Conservation (phyloP, 2,888 invertebrate genomes). For the Torymus auratus region DNA sequence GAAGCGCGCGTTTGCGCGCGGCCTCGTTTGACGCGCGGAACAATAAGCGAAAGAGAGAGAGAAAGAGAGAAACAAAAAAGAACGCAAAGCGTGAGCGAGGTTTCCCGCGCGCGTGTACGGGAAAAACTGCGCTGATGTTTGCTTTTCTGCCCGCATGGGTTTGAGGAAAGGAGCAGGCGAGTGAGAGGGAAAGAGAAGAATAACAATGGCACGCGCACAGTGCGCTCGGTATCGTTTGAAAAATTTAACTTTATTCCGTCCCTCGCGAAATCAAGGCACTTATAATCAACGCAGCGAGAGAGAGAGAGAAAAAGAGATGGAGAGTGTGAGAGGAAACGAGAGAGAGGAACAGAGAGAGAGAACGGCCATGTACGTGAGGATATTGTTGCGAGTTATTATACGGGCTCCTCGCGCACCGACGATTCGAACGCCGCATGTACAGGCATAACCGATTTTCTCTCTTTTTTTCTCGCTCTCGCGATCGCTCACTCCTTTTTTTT, state of each 20-base stretch:
- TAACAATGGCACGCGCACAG: background rate
- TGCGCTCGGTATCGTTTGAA: constrained; percentile 37
- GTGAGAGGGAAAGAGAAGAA: background rate
- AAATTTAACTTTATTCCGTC: constrained; percentile 50
- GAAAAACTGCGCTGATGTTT: background rate
- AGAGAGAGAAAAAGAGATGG: too few species aligned
- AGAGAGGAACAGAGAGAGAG: too few species aligned
- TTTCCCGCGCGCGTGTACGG: background rate
- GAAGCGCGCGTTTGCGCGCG: background rate
- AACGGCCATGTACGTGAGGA: too few species aligned
- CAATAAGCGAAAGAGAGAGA: background rate
- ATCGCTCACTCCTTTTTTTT: background rate
- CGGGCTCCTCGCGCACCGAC: too few species aligned
- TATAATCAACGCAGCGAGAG: constrained; percentile 45
- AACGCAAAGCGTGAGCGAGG: background rate
- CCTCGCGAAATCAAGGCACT: constrained; percentile 54
- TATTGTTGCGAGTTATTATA: too few species aligned
- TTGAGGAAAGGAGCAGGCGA: too few species aligned
- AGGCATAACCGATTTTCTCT: background rate
- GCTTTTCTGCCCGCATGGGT: too few species aligned
- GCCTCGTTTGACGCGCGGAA: constrained; percentile 7
- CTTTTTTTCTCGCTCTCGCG: background rate
- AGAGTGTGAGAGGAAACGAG: too few species aligned
- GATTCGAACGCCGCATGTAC: background rate
- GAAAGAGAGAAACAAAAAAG: background rate